Evolutionary conservation across 2,797 vertebrate genomes (phyloP).

Genomic region (Anguilla obscura): DNA sequence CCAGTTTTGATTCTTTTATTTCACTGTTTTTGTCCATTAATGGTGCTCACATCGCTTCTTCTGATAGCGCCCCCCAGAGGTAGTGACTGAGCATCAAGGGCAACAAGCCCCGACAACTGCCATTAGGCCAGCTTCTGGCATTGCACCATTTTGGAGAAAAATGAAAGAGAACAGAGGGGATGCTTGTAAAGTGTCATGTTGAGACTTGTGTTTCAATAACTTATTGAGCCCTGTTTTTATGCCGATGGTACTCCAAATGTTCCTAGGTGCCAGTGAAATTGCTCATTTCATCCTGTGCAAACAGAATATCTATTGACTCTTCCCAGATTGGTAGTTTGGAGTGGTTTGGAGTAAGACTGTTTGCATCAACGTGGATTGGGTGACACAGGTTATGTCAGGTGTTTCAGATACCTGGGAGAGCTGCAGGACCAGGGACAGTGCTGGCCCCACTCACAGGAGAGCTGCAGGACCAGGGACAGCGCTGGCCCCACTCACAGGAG

Average conservation of each 20-base stretch:
- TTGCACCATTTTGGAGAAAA: background rate
- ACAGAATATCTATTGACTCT: background rate
- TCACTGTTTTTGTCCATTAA: background rate
- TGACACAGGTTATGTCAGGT: too few species aligned
- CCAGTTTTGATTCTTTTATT: background rate
- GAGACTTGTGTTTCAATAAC: background rate
- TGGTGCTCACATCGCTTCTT: background rate
- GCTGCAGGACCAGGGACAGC: too few species aligned
- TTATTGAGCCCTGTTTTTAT: background rate
- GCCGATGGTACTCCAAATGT: background rate
- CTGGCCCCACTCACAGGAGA: too few species aligned
- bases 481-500: too few species aligned
- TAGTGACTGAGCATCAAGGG: background rate
- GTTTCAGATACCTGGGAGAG: too few species aligned
- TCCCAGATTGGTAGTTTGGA: background rate
- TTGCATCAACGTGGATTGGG: too few species aligned
- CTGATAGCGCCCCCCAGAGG: background rate
- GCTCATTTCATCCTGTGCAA: background rate
- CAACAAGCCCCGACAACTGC: background rate
- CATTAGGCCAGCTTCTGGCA: background rate
- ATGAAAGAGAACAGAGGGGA: background rate
- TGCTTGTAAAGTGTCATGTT: background rate
- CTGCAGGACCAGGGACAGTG: too few species aligned
- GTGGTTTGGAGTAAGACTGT: background rate
- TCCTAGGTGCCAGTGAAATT: background rate